Percentiles rank a stretch among this genome's conserved stretches.
These are phyloP conservation scores for Emydura subglobosa DNA, from an alignment of 2,113 vertebrate genomes.

Conservation along the genomic window DNA sequence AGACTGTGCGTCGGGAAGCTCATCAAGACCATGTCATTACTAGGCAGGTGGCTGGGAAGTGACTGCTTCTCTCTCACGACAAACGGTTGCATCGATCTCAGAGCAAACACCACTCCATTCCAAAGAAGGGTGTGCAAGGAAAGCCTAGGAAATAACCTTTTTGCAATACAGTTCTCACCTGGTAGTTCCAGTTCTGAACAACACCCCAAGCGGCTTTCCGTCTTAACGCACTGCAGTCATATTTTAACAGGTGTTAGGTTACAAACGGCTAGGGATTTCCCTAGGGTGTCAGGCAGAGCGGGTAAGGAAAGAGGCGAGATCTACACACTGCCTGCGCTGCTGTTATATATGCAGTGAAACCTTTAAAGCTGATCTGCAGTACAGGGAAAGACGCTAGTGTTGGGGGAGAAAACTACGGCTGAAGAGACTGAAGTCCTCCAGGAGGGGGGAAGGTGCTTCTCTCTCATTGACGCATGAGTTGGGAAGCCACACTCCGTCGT, in stretches of 20 bases:
- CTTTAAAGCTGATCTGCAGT: constrained; percentile 52
- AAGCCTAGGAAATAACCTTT: background rate
- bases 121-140: background rate
- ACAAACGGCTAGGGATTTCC: constrained; percentile 10
- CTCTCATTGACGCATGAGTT: background rate
- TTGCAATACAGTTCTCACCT: background rate
- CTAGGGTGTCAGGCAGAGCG: background rate
- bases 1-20: fast-evolving
- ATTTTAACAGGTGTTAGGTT: background rate
- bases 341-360: constrained; percentile 46
- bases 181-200: fast-evolving
- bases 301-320: background rate
- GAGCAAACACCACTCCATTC: background rate
- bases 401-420: background rate
- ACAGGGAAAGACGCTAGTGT: background rate
- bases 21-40: fast-evolving
- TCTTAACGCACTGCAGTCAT: background rate
- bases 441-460: fast-evolving
- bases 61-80: background rate
- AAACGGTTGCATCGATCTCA: background rate
- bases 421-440: background rate
- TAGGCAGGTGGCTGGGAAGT: fast-evolving
- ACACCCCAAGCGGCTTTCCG: background rate
- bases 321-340: constrained; percentile 47
- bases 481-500: constrained; percentile 30